These are phyloP conservation scores for Theocolax elegans DNA, from an alignment of 1,140 invertebrate species.

Conservation along the genomic window DNA sequence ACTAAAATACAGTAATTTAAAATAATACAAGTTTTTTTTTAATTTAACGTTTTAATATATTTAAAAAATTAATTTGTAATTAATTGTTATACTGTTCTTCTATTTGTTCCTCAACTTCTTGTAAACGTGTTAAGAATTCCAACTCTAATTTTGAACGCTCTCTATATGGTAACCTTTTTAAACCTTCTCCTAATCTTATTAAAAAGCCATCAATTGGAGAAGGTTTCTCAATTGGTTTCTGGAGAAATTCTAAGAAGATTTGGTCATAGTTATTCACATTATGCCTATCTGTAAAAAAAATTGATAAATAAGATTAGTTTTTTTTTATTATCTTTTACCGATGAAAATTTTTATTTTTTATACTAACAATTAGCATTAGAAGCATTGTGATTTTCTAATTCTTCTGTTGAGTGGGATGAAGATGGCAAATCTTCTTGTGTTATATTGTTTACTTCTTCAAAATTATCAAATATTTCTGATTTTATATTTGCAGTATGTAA, in stretches of 20 bases:
- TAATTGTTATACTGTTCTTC: too few species aligned
- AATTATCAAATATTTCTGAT: neutral
- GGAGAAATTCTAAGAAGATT: constrained; percentile 2
- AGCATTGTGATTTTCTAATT: neutral
- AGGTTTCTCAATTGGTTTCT: constrained; percentile 17
- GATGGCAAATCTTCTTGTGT: too few species aligned
- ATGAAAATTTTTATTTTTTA: too few species aligned
- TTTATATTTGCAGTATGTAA: neutral
- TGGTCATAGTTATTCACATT: constrained; percentile 4
- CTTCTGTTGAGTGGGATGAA: neutral
- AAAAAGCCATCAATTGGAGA: constrained; percentile 25
- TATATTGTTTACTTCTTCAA: constrained; percentile 10
- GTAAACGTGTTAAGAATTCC: constrained; percentile 5
- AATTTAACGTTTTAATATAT: too few species aligned
- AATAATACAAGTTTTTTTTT: too few species aligned
- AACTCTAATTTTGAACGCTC: constrained; percentile 18
- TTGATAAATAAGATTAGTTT: neutral
- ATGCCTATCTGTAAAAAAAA: neutral
- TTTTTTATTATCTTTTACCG: too few species aligned
- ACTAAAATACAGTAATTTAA: neutral
- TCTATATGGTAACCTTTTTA: constrained; percentile 21
- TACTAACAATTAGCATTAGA: neutral
- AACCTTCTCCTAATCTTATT: constrained; percentile 14
- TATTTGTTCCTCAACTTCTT: constrained; percentile 16
- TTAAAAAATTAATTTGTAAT: too few species aligned